These are phyloP conservation scores for Etheostoma nigrum DNA, from an alignment of 2,797 vertebrate species.

Conservation along the genomic window DNA sequence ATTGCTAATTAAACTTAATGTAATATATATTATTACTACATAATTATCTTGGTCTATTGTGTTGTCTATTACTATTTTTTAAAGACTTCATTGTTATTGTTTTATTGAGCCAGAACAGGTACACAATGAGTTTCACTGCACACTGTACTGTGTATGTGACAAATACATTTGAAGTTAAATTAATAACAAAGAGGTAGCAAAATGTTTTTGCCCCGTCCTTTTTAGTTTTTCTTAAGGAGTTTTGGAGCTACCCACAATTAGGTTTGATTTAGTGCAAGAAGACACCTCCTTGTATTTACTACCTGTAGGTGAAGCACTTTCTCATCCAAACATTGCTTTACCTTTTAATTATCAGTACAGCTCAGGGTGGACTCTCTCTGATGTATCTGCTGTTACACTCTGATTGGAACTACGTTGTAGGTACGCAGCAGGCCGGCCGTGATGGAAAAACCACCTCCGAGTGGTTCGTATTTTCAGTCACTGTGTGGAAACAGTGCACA, in stretches of 20 bases:
- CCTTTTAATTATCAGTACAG: background rate
- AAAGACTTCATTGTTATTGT: too few relatives aligned
- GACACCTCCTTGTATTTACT: background rate
- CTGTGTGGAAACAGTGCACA: conserved; percentile 79
- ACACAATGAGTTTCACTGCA: too few relatives aligned
- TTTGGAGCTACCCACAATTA: background rate
- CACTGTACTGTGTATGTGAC: too few relatives aligned
- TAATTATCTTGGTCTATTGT: too few relatives aligned
- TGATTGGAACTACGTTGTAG: conserved; percentile 42
- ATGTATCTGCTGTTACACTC: conserved; percentile 28
- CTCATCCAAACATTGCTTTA: background rate
- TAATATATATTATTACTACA: background rate
- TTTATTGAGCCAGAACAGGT: too few relatives aligned
- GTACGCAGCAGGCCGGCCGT: conserved; percentile 24
- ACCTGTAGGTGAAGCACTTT: background rate
- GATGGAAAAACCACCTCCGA: conserved; percentile 67
- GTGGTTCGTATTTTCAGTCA: conserved; percentile 59
- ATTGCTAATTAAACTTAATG: background rate
- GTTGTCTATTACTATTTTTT: too few relatives aligned
- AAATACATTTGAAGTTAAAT: too few relatives aligned
- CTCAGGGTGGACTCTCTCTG: conserved; percentile 6
- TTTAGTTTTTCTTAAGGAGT: background rate
- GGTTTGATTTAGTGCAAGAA: background rate
- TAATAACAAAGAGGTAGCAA: background rate
- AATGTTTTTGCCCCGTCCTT: background rate